Conservation (phyloP, 2,888 invertebrate species). For the Troides helena region DNA sequence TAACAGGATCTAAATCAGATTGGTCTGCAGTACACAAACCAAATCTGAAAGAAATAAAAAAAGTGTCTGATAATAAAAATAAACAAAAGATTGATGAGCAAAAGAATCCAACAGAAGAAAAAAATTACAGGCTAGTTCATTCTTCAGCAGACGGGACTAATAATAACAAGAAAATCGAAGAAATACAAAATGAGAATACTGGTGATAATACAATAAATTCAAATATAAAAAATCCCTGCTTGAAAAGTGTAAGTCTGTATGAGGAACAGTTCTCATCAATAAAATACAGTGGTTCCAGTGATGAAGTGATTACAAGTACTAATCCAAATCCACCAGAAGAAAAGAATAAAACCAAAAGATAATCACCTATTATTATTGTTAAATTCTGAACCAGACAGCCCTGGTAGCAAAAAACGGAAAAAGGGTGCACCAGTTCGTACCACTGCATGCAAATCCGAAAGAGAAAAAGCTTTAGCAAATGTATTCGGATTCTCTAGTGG, state of each 20-base stretch:
- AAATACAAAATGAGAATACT: not conserved
- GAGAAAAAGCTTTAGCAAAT: conserved; percentile 54
- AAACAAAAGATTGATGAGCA: not conserved
- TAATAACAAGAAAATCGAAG: conserved; percentile 1
- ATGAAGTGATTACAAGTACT: conserved; percentile 38
- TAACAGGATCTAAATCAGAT: not conserved
- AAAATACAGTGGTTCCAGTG: conserved; percentile 48
- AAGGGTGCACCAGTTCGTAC: conserved; percentile 30
- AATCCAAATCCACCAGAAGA: conserved; percentile 24
- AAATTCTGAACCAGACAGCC: conserved; percentile 49
- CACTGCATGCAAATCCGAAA: conserved; percentile 39
- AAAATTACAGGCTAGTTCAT: not conserved
- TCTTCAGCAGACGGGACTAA: not conserved
- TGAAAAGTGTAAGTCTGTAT: conserved; percentile 61
- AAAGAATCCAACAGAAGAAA: conserved; percentile 1
- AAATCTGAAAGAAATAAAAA: conserved; percentile 1
- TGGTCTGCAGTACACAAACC: not conserved
- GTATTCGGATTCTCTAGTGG: conserved; percentile 67
- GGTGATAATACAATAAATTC: not conserved
- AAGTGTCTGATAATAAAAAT: not conserved
- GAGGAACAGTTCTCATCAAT: conserved; percentile 52
- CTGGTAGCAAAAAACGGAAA: conserved; percentile 30
- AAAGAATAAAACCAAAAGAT: conserved; percentile 13
- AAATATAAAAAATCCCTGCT: conserved; percentile 52
- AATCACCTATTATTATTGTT: conserved; percentile 49